Evolutionary conservation across 2,797 vertebrate species (phyloP).

Genomic region (Danio aesculapii): DNA sequence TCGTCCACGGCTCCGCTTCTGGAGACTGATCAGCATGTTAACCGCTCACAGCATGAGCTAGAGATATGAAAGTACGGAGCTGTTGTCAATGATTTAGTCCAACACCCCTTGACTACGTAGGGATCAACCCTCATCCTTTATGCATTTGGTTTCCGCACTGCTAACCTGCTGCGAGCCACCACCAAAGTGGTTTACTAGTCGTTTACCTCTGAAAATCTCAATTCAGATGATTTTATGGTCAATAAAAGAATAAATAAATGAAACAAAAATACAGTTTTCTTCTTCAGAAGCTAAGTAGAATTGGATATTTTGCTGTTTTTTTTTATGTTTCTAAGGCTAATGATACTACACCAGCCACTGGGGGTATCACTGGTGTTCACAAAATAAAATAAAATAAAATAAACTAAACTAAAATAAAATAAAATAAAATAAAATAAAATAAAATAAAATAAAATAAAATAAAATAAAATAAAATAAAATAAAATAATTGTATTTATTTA

Average conservation of each 20-base stretch:
- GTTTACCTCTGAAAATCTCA: slow-evolving; percentile 36
- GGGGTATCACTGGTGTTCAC: not conserved
- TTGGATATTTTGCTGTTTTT: not conserved
- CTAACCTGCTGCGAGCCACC: slow-evolving; percentile 65
- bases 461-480: too few relatives aligned
- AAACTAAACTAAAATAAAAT: too few relatives aligned
- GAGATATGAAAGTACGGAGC: slow-evolving; percentile 83
- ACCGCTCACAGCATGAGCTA: slow-evolving; percentile 87
- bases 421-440: too few relatives aligned
- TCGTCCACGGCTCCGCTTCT: slow-evolving; percentile 80
- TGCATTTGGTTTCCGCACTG: slow-evolving; percentile 68
- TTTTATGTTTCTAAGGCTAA: too few relatives aligned
- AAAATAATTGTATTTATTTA: too few relatives aligned
- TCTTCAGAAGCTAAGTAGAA: not conserved
- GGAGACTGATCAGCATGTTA: slow-evolving; percentile 84
- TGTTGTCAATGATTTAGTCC: slow-evolving; percentile 84
- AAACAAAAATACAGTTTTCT: not conserved
- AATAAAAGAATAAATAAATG: not conserved
- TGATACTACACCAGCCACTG: not conserved
- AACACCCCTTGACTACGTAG: slow-evolving; percentile 71
- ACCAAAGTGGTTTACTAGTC: slow-evolving; percentile 55
- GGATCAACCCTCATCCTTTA: slow-evolving; percentile 70
- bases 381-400: too few relatives aligned
- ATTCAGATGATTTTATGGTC: not conserved
- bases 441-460: too few relatives aligned